phyloP scores from a whole-genome alignment of 2,113 vertebrate genomes.

The Spea multiplicata region DNA sequence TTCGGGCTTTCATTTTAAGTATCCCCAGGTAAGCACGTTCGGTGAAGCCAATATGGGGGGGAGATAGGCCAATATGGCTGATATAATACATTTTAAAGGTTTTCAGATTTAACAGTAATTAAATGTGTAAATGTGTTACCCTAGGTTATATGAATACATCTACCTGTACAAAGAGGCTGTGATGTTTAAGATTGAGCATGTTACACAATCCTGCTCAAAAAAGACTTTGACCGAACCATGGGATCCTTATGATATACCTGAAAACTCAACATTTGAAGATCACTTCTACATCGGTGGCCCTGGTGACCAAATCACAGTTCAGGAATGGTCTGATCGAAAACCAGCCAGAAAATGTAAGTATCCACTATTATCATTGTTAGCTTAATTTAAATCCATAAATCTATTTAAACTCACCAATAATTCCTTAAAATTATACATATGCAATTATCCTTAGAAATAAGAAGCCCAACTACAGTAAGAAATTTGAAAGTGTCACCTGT shows the following conservation, averaged over 20 bases:
- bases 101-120: neutral
- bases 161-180: slow-evolving; percentile 85
- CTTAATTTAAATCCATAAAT: neutral
- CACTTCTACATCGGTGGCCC: slow-evolving; percentile 92
- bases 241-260: slow-evolving; percentile 92
- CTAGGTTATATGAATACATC: slow-evolving; percentile 95
- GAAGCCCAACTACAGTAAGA: neutral
- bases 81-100: too few relatives aligned
- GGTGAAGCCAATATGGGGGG: too few relatives aligned
- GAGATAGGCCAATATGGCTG: too few relatives aligned
- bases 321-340: slow-evolving; percentile 97
- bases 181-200: slow-evolving; percentile 95
- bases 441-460: neutral
- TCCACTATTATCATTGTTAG: neutral
- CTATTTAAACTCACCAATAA: too few relatives aligned
- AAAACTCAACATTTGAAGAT: slow-evolving; percentile 94
- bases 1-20: too few relatives aligned
- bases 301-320: slow-evolving; percentile 85
- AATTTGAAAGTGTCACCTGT: too few relatives aligned
- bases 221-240: slow-evolving; percentile 74
- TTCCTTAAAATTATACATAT: too few relatives aligned
- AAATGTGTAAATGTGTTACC: neutral
- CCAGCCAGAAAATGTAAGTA: slow-evolving; percentile 84
- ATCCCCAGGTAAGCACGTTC: too few relatives aligned
- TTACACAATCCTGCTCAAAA: slow-evolving; percentile 87